Evolutionary conservation across 2,888 invertebrate species (phyloP), one percentile per base, ranked within the genome.

Genomic region (Caenorhabditis zanzibari): DNA sequence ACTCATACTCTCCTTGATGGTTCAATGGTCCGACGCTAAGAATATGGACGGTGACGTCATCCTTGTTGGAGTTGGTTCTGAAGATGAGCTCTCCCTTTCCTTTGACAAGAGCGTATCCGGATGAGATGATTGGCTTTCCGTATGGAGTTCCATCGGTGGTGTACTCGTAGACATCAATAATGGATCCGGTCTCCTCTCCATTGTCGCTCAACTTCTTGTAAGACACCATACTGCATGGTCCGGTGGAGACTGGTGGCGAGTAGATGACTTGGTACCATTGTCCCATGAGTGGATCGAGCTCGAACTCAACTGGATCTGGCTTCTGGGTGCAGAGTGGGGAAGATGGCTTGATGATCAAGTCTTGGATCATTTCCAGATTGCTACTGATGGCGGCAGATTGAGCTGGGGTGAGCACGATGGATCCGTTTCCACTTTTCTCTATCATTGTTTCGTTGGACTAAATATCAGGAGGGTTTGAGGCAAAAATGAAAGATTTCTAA

Each of bases 121-220:
- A 91, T 16, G 90, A 90, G 81, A 92, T 92, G 66, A 88, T 88
- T 16, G 92, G 92, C 76, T 91, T 90, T 82, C 90, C 91, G 80
- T 90, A 92, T 32, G 92, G 92, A 19, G 92, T 92, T 59, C 92
- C 92, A 66, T 92, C 92, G n/a, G 92, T 92, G 9, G 91, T 90
- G 87, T 92, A 92, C 85, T 92, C 92, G 81, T 92, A 92, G 52
- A 91, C 89, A 64, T 92, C 92, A 81, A 92, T 91, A 69, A 92
- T 88, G 1, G 91, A 90, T 47, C 90, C 90, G 32, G 85, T 81
- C 38, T 74, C 77, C 16, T 63, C 72, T 54, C 59, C 81, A 28
- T 63, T 69, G 47, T 91, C 91, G 26, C 86, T 86, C 71, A 92
- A 77, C 80, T 91, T 92, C 77, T 92, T 92, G 87, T 92, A 92